A percentile compares a stretch with the other conserved stretches of the same genome.
Evolutionary conservation across 2,113 vertebrate genomes (phyloP).

Genomic region (Myotis lucifugus): DNA sequence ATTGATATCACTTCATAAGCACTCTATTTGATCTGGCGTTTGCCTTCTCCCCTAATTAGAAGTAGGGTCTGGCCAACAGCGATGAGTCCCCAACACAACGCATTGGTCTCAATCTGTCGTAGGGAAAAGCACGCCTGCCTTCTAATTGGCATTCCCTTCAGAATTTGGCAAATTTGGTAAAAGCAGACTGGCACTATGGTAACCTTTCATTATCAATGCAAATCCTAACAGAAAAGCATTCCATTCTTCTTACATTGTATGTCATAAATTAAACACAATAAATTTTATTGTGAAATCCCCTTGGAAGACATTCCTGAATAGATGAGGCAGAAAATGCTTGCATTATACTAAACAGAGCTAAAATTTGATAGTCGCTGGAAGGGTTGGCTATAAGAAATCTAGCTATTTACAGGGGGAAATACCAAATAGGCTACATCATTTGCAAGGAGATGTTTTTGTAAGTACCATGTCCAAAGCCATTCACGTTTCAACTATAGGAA

Average conservation of each 20-base stretch:
- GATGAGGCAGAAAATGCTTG: constrained; percentile 71
- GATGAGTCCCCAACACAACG: background rate
- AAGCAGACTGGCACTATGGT: background rate
- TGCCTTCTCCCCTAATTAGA: background rate
- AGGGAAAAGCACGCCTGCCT: background rate
- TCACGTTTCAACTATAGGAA: constrained; percentile 52
- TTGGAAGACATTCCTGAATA: constrained; percentile 73
- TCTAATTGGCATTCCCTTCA: constrained; percentile 29
- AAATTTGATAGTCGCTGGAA: constrained; percentile 59
- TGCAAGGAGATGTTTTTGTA: constrained; percentile 67
- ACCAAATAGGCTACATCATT: constrained; percentile 72
- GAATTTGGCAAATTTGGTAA: constrained; percentile 61
- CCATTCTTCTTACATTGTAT: constrained; percentile 69
- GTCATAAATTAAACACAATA: constrained; percentile 76
- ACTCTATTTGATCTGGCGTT: background rate
- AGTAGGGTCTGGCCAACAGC: background rate
- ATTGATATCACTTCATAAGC: background rate
- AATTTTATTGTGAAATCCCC: constrained; percentile 75
- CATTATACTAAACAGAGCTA: constrained; percentile 70
- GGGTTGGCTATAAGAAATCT: constrained; percentile 60
- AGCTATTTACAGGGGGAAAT: constrained; percentile 74
- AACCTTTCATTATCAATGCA: constrained; percentile 64
- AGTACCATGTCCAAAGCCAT: constrained; percentile 69
- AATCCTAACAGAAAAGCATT: constrained; percentile 71
- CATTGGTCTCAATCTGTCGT: background rate